Evolutionary conservation across 2,888 invertebrate genomes (phyloP), one percentile per base, ranked within the genome.

Genomic region (Parasteatoda lunata): DNA sequence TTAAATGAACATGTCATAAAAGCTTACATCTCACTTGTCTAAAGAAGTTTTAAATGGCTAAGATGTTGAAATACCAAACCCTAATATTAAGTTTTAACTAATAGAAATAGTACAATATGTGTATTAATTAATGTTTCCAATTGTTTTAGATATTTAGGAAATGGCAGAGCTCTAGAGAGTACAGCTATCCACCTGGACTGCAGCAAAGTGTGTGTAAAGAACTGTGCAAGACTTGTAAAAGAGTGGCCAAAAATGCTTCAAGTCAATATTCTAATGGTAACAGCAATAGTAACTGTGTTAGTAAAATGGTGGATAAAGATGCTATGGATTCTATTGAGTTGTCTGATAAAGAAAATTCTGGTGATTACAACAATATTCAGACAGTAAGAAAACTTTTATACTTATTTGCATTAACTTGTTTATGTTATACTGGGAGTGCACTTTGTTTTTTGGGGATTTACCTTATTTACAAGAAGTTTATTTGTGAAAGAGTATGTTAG

Each of bases 121-220:
- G 30, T 30, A 30, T 30, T 30, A 30, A 30, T 30, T 30, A 30
- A 30, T 1, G 30, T 30, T 30, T 30, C 30, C 30, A 30, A 30
- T 11, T 68, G 13, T 45, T 30, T 68, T 47, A 87, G 82, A 70
- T 87, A 68, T 82, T 64, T 52, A 72, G 86, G 64, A 82, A 82
- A 69, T 87, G 86, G 86, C 86, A 87, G 9, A 82, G 68, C 13
- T 82, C 77, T 47, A 77, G 78, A 69, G 82, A 87, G 77, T 65
- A 59, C n/a, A 82, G 81, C 51, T 87, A 77, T 71, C 92, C 92
- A 4, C 92, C 92, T 3, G 93, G 92, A 0, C 90, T 93, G 9
- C 91, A 92, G 88, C 90, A 91, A 72, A 92, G 92, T 89, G 91
- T 92, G 30, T 91, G 92, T 88, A 90, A 90, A 71, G 90, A 91